A percentile compares a stretch with the other conserved stretches of the same genome.
Evolutionary conservation across 1,140 invertebrate species (phyloP).

Genomic region (Pomacea maculata): DNA sequence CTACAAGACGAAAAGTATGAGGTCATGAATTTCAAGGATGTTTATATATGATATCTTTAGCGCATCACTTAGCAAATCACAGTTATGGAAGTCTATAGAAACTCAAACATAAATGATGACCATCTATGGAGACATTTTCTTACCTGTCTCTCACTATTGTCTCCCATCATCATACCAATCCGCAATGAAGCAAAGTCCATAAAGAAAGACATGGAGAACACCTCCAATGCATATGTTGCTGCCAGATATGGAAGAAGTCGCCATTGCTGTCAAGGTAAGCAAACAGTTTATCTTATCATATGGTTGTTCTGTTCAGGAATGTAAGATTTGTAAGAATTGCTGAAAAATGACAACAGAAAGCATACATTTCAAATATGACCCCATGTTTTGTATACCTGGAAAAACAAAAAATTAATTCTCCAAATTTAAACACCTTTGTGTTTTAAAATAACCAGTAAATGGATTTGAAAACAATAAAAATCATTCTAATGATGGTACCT

Average conservation of each 20-base stretch:
- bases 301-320: not conserved
- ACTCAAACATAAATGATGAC: no score
- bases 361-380: not conserved
- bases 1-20: no score
- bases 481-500: constrained; percentile 60
- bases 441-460: no score
- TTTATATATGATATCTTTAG: no score
- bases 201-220: constrained; percentile 75
- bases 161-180: constrained; percentile 66
- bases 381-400: not conserved
- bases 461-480: no score
- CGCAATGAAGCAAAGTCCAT: constrained; percentile 69
- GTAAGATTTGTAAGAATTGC: not conserved
- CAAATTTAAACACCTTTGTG: no score
- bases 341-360: not conserved
- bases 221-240: constrained; percentile 79
- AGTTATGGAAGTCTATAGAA: no score
- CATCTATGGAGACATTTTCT: not conserved
- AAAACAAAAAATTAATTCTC: no score
- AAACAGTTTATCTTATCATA: not conserved
- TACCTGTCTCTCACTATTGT: constrained; percentile 64
- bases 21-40: no score
- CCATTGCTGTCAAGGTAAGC: constrained; percentile 77
- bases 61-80: no score
- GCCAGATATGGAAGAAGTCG: constrained; percentile 89